A percentile compares a stretch with the other conserved stretches of the same genome.
These are phyloP conservation scores for Dallia pectoralis DNA, from an alignment of 2,797 vertebrate species.

Conservation along the genomic window DNA sequence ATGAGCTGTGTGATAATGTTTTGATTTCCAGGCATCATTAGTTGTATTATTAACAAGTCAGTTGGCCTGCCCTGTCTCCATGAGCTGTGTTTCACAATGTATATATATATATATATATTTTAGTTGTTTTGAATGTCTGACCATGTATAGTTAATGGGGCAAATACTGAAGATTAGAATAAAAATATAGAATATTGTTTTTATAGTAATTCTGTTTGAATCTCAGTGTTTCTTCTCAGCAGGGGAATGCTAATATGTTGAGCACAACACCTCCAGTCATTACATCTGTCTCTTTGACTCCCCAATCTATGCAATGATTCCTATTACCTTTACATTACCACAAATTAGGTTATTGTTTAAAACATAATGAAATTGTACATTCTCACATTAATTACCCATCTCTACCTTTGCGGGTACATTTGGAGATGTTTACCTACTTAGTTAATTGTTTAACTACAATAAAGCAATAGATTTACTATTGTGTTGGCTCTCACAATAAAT, in stretches of 20 bases:
- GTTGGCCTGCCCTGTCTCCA: constrained; percentile 36
- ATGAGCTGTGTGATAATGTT: constrained; percentile 53
- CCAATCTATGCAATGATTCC: constrained; percentile 7
- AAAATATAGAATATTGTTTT: too few species aligned
- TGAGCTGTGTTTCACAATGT: neutral
- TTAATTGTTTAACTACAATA: too few species aligned
- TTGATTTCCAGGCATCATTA: constrained; percentile 65
- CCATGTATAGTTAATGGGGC: neutral
- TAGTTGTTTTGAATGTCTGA: neutral
- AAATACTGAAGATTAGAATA: too few species aligned
- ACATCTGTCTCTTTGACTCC: neutral
- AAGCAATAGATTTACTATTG: too few species aligned
- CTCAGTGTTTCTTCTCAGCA: constrained; percentile 26
- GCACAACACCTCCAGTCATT: neutral
- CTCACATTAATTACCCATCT: constrained; percentile 12
- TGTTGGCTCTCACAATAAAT: too few species aligned
- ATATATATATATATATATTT: neutral
- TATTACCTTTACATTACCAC: neutral
- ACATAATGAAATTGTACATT: constrained; percentile 13
- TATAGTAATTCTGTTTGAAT: neutral
- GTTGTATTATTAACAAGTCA: constrained; percentile 43
- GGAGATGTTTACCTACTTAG: too few species aligned
- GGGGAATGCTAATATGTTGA: constrained; percentile 18
- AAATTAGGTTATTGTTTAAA: constrained; percentile 15
- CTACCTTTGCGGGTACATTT: neutral